Conservation (phyloP, 2,797 vertebrate genomes). For the Crocodylus rhombifer region DNA sequence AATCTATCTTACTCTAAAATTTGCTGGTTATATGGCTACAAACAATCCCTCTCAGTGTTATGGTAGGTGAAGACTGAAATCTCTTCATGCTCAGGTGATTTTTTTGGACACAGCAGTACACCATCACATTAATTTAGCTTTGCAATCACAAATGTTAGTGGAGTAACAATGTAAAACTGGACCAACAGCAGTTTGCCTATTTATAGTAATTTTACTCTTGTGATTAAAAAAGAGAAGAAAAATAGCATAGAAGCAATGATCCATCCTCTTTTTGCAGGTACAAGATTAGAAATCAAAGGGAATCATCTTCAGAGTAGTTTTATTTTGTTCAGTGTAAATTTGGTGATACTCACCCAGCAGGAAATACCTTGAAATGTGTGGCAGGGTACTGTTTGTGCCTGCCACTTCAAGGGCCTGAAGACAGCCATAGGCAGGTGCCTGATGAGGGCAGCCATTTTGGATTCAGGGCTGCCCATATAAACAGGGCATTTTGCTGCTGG, state of each 20-base stretch:
- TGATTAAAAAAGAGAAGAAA: neutral
- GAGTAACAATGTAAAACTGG: neutral
- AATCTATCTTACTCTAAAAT: neutral
- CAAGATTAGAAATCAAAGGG: constrained; percentile 25
- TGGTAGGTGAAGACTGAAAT: neutral
- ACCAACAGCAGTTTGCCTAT: neutral
- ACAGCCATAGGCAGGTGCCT: too few relatives aligned
- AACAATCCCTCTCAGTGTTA: neutral
- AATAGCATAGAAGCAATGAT: constrained; percentile 11
- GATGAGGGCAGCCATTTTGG: too few relatives aligned
- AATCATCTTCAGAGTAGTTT: constrained; percentile 31
- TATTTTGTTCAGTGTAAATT: constrained; percentile 47
- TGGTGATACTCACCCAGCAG: constrained; percentile 41
- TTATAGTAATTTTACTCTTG: neutral
- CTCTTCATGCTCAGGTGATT: neutral
- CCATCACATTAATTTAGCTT: neutral
- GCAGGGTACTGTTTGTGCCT: too few relatives aligned
- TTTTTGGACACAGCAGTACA: constrained; percentile 3
- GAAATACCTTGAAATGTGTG: constrained; percentile 21
- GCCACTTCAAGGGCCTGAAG: too few relatives aligned
- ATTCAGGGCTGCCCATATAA: too few relatives aligned
- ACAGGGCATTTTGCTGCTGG: too few relatives aligned
- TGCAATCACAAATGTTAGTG: neutral
- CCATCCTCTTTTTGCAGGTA: neutral
- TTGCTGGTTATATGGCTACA: neutral